phyloP scores from a whole-genome alignment of 1,140 invertebrate species.

The Drosophila ironensis region DNA sequence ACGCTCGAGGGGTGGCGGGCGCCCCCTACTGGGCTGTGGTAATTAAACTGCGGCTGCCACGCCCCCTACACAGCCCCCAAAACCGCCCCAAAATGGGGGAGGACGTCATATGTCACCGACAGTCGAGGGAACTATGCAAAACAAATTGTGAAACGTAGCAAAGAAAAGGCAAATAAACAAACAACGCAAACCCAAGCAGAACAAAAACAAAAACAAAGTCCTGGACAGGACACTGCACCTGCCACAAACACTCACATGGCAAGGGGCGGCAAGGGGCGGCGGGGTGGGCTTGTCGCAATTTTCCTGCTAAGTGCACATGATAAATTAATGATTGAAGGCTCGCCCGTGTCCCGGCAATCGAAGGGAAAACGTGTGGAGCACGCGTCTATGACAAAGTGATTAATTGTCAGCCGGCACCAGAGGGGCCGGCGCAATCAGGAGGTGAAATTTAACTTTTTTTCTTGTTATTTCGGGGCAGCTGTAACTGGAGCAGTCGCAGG shows the following conservation, averaged over 20 bases:
- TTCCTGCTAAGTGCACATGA: slow-evolving; percentile 70
- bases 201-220: slow-evolving; percentile 13
- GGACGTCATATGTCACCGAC: slow-evolving; percentile 38
- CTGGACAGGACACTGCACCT: slow-evolving; percentile 37
- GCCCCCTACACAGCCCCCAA: slow-evolving; percentile 3
- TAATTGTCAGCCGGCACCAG: slow-evolving; percentile 49
- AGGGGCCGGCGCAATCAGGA: background rate
- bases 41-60: slow-evolving; percentile 41
- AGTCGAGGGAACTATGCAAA: slow-evolving; percentile 26
- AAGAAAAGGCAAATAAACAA: slow-evolving; percentile 32
- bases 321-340: slow-evolving; percentile 66
- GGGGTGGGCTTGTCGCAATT: slow-evolving; percentile 49
- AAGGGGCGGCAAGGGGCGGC: background rate
- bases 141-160: slow-evolving; percentile 30
- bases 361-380: background rate
- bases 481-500: slow-evolving; percentile 40
- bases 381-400: slow-evolving; percentile 62
- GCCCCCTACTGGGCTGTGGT: slow-evolving; percentile 21
- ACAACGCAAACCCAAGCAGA: slow-evolving; percentile 17
- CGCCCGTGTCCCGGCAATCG: background rate
- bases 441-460: background rate
- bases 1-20: background rate
- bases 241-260: slow-evolving; percentile 22
- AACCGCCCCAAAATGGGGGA: no score
- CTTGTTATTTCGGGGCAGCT: background rate